Conservation (phyloP, 2,113 vertebrate species). For the Mirounga angustirostris region DNA sequence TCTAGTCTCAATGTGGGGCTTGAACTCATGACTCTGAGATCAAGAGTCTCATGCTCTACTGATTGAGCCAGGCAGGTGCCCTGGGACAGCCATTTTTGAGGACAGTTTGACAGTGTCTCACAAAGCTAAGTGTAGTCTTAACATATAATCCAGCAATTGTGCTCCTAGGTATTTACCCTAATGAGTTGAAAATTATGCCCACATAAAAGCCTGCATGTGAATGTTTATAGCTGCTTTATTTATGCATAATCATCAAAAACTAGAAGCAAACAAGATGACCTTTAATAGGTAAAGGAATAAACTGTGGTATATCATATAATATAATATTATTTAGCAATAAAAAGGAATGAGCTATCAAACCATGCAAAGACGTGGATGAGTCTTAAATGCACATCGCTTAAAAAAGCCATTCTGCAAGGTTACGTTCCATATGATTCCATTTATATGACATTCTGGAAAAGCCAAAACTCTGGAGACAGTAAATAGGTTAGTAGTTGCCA, state of each 20-base stretch:
- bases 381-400: background rate
- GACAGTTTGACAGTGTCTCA: background rate
- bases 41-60: conserved; percentile 97
- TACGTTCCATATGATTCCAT: background rate
- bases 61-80: conserved; percentile 91
- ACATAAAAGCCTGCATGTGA: background rate
- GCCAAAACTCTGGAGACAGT: background rate
- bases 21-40: conserved; percentile 95
- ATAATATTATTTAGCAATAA: background rate
- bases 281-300: background rate
- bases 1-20: conserved; percentile 64
- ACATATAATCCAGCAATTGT: background rate
- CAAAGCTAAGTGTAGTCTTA: background rate
- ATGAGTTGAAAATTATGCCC: background rate
- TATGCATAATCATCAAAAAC: background rate
- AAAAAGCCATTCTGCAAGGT: background rate
- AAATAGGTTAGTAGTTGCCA: background rate
- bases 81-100: background rate
- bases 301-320: background rate
- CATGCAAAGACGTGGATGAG: background rate
- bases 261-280: background rate
- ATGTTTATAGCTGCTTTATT: background rate
- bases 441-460: background rate
- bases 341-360: background rate
- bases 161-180: background rate